Base-by-base conservation (phyloP, 2,888 invertebrate genomes). In the Macrosoma leucophasiata region DNA sequence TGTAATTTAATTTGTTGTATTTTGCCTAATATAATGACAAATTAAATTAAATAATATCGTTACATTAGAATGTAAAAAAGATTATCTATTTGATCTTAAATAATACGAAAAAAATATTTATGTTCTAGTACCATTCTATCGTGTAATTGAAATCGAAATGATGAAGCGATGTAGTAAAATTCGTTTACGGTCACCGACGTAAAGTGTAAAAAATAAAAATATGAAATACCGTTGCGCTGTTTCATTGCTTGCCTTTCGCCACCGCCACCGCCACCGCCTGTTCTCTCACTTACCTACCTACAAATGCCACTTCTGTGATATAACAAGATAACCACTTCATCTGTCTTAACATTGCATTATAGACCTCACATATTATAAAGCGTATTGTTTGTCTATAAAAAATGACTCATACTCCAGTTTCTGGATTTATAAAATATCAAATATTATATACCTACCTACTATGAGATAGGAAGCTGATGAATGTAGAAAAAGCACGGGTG, bases 51-150 rank as follows among this genome's bases (percentile, higher is more conserved):
- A 79, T 76, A 66, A 79, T 81, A 79, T 81, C 81, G 82, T 81
- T 82, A 81, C 69, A 74, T 75, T 82, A 84, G 82, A 73, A 51
- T 84, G 82, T 84, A 84, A 81, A 82, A 82, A 82, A 82, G 84
- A 84, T 84, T 82, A 78, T 84, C 82, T 84, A 84, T 84, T 84
- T 82, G 78, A 81, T 79, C 79, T 79, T 82, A 77, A 78, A 66
- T 82, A 81, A 78, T 79, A 81, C 70, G 78, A 79, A 72, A 71
- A 57, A 79, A 78, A 78, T 82, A 84, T 84, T 81, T 84, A 84
- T 81, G 84, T 82, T 84, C 79, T 84, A 84, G 82, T 75, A 79
- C 74, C 78, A 81, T 74, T 77, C 63, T 78, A 77, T 72, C 69
- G 71, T 79, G 78, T 81, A 81, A 78, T 78, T 76, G 60, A 61